Percentiles rank a stretch among this genome's conserved stretches.
These are phyloP conservation scores for Acropternis orthonyx DNA, from an alignment of 2,797 vertebrate species.

Conservation along the genomic window DNA sequence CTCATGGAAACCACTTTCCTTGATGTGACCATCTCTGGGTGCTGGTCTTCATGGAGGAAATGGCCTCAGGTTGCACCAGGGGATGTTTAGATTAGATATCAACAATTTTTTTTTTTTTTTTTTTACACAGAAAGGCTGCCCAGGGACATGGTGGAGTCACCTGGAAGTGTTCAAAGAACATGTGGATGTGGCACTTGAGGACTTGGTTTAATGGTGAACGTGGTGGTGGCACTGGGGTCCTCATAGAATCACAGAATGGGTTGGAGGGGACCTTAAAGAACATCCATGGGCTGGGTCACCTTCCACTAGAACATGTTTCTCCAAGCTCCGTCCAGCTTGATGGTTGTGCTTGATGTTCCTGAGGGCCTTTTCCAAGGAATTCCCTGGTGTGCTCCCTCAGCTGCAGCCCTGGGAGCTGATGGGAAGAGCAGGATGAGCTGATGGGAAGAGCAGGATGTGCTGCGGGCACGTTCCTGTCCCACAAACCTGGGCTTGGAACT, in stretches of 20 bases:
- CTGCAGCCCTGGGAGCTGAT: background rate
- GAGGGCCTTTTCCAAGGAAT: background rate
- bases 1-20: background rate
- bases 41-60: background rate
- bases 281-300: background rate
- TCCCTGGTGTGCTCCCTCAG: background rate
- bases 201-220: background rate
- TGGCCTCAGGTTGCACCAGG: background rate
- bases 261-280: background rate
- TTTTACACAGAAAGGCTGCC: background rate
- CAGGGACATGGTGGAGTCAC: background rate
- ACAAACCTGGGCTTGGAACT: background rate
- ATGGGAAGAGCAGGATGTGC: slow-evolving; percentile 18
- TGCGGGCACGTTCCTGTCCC: background rate
- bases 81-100: background rate
- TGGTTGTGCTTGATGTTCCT: fast-evolving
- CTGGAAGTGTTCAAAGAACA: background rate
- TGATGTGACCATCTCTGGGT: background rate
- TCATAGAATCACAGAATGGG: background rate
- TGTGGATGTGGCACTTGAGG: background rate
- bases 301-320: background rate
- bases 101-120: background rate
- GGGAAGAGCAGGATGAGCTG: slow-evolving; percentile 7
- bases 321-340: background rate
- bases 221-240: background rate